Percentiles rank a stretch among this genome's conserved stretches.
Conservation (phyloP, 2,797 vertebrate genomes). For the Babyrousa celebensis region DNA sequence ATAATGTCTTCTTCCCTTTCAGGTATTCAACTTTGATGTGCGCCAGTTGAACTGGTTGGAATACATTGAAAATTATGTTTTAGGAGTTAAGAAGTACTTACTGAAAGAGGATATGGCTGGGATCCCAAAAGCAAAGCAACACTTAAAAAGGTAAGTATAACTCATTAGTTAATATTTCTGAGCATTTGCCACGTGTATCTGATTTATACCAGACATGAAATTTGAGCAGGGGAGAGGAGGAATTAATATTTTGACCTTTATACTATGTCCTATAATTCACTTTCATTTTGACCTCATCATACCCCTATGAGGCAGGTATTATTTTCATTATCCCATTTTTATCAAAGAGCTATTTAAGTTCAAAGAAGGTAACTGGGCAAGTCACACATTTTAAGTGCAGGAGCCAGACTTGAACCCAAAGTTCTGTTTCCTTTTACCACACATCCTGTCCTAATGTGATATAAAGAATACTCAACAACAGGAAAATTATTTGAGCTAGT, state of each 20-base stretch:
- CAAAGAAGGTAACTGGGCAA: neutral
- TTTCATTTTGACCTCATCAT: neutral
- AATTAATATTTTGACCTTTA: neutral
- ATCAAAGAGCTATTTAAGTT: neutral
- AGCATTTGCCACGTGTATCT: neutral
- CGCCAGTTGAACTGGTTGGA: constrained; percentile 98
- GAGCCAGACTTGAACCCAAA: neutral
- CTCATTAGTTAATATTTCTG: neutral
- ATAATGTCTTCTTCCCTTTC: constrained; percentile 78
- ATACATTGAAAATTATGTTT: constrained; percentile 97
- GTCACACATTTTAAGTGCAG: neutral
- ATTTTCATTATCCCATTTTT: constrained; percentile 34
- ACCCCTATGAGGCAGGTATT: neutral
- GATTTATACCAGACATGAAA: neutral
- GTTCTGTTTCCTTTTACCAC: constrained; percentile 21
- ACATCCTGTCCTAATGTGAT: neutral
- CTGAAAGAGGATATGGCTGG: constrained; percentile 98
- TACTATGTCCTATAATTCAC: neutral
- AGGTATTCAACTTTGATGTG: constrained; percentile 98
- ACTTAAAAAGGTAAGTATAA: constrained; percentile 95
- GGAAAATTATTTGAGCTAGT: neutral
- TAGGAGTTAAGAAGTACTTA: constrained; percentile 98
- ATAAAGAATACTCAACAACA: neutral
- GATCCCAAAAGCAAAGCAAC: constrained; percentile 96
- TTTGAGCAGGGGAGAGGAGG: neutral